Base-by-base conservation (phyloP, 2,888 invertebrate species). In the Drosophila infuscata region DNA sequence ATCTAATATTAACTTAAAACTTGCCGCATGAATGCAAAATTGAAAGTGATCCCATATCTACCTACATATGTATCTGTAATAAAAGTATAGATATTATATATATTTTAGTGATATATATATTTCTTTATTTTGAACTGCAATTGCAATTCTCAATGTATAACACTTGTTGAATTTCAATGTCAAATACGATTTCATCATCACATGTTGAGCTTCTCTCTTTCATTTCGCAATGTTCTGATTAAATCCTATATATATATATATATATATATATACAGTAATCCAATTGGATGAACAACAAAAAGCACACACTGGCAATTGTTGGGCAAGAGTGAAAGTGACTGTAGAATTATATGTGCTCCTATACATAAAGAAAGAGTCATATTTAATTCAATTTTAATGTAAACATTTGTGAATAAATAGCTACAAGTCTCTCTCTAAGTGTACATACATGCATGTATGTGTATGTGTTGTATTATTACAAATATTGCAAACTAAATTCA, bases 401-500 rank as follows among this genome's bases (percentile, higher is more conserved):
- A 5, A 46, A 25, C 15, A 25, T 15, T 46, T 25, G 25, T 15
- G 46, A 15, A 25, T 46, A 38, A 17, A 17, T 38, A 46, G 25
- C 46, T 25, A 15, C 25, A 46, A 46, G 25, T 20, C 7, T 3
- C 15, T 25, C 25, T 25, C 46, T 25, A 17, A 38, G 3, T 60
- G 15, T 33, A 48, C 29, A 48, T 4, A 15, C 25, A 30, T 48
- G 1, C 20, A 25, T 25, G 20, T n/a, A 48, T 30, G 46, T 35
- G n/a, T 32, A 49, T 43, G n/a, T n/a, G n/a, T n/a, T 43, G 2
- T 15, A 2, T 25, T 32, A 33, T 46, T 43, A 3, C 8, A 32
- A 35, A 43, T 11, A 12, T 61, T 43, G 43, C 54, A 36, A 70
- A 63, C 56, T 41, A 61, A 63, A 59, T 35, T 36, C 35, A 64